Conservation (phyloP, 2,113 vertebrate genomes). For the Dicaeum eximium region DNA sequence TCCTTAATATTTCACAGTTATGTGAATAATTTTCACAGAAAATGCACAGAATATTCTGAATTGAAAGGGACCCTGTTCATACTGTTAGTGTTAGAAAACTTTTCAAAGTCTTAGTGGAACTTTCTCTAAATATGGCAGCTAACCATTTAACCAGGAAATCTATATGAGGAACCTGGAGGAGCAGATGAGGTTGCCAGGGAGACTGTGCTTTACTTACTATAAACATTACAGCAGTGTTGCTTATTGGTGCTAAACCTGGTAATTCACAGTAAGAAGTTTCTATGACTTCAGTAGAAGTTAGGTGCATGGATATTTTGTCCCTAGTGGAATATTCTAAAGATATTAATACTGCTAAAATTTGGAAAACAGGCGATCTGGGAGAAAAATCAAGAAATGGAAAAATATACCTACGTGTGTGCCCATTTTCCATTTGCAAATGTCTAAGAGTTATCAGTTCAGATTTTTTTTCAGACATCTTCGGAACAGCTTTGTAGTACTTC, state of each 20-base stretch:
- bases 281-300: not conserved
- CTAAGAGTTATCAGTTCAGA: not conserved
- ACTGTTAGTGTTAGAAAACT: not conserved
- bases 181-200: not conserved
- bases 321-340: not conserved
- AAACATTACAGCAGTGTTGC: not conserved
- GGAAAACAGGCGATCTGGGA: not conserved
- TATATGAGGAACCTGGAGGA: not conserved
- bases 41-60: not conserved
- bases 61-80: not conserved
- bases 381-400: not conserved
- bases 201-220: not conserved
- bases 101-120: not conserved
- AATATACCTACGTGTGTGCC: not conserved
- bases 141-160: not conserved
- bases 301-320: not conserved
- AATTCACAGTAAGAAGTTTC: not conserved
- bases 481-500: not conserved
- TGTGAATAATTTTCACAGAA: not conserved
- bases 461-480: not conserved
- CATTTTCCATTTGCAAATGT: not conserved
- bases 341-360: not conserved
- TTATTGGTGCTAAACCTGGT: not conserved
- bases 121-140: not conserved
- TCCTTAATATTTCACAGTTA: not conserved